Conservation (phyloP, 1,140 invertebrate species). For the Planococcus citri region DNA sequence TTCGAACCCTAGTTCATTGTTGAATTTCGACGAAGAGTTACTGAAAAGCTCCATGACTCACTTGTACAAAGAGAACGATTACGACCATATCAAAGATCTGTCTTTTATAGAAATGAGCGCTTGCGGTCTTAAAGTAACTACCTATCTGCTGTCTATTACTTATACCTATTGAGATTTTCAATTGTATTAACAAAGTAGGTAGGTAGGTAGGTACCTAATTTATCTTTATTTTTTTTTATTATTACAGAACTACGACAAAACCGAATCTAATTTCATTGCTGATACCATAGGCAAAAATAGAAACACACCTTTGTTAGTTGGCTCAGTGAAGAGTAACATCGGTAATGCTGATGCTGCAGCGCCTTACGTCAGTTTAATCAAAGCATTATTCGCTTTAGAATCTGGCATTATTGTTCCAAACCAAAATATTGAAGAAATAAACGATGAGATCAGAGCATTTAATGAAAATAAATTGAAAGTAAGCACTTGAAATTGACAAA, state of each 20-base stretch:
- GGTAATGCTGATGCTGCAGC: conserved; percentile 61
- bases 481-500: no score
- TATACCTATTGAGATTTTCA: no score
- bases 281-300: conserved; percentile 26
- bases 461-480: conserved; percentile 26
- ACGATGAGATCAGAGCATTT: conserved; percentile 42
- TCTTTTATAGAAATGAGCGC: conserved; percentile 29
- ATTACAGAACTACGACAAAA: conserved; percentile 25
- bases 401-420: conserved; percentile 29
- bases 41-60: conserved; percentile 40
- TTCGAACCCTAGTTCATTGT: conserved; percentile 37
- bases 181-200: no score
- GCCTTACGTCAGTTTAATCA: conserved; percentile 43
- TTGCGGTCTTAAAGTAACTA: background rate
- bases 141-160: no score
- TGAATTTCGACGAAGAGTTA: conserved; percentile 47
- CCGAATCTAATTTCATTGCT: conserved; percentile 26
- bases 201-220: no score
- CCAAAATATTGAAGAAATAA: conserved; percentile 28
- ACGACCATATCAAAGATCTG: conserved; percentile 39
- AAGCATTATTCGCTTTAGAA: conserved; percentile 34
- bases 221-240: background rate
- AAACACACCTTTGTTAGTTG: conserved; percentile 48
- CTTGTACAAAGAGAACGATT: conserved; percentile 37
- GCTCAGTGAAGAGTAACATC: conserved; percentile 63